Conservation (phyloP, 2,113 vertebrate genomes). For the Pardalotus punctatus region DNA sequence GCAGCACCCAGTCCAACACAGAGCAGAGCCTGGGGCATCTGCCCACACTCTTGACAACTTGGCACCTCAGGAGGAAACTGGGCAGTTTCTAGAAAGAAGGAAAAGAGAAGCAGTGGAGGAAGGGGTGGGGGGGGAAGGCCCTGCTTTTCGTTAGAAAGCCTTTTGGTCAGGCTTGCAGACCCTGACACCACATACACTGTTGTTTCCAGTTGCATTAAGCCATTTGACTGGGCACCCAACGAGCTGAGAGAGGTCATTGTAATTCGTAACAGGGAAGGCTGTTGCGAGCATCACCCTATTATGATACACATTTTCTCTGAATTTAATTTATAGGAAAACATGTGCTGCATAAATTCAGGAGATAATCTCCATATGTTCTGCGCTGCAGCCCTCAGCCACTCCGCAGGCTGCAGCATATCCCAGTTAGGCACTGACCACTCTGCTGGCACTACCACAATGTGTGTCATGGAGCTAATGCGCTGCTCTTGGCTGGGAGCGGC, state of each 20-base stretch:
- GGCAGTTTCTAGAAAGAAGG: background rate
- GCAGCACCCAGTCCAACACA: background rate
- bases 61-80: background rate
- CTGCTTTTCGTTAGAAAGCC: background rate
- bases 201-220: slow-evolving; percentile 13
- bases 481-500: background rate
- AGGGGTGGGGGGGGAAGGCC: too few relatives aligned
- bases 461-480: background rate
- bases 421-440: background rate
- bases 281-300: slow-evolving; percentile 43
- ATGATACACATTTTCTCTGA: slow-evolving; percentile 52
- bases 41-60: background rate
- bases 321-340: slow-evolving; percentile 66
- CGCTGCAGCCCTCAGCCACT: slow-evolving; percentile 10
- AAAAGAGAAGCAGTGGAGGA: background rate
- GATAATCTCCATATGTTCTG: slow-evolving; percentile 54
- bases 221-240: background rate
- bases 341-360: slow-evolving; percentile 40
- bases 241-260: slow-evolving; percentile 20
- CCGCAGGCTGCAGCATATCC: background rate
- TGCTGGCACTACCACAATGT: background rate
- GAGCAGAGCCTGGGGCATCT: background rate
- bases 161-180: background rate
- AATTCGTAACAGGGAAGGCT: slow-evolving; percentile 37
- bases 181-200: background rate